These are phyloP conservation scores for Monoplex corrugatus DNA, from an alignment of 2,888 invertebrate species.

Conservation along the genomic window DNA sequence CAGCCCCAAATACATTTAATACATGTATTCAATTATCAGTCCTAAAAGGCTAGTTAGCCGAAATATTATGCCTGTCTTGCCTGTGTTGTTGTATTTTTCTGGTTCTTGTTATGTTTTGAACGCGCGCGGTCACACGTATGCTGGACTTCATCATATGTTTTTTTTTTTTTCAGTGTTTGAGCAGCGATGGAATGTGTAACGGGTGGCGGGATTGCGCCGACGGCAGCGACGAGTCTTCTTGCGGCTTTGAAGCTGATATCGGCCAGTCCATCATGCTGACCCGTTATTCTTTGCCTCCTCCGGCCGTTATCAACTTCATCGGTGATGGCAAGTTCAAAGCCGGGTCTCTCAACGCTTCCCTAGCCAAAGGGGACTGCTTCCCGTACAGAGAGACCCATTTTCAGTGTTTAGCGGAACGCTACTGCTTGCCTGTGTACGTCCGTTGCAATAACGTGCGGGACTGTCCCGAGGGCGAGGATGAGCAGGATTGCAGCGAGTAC, in stretches of 20 bases:
- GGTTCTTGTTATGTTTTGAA: too few species aligned
- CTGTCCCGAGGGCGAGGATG: conserved; percentile 49
- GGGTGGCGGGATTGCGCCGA: neutral
- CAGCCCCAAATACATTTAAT: too few species aligned
- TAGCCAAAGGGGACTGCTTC: neutral
- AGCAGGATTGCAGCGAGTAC: neutral
- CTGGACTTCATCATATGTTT: too few species aligned
- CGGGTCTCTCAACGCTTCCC: neutral
- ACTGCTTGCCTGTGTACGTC: conserved; percentile 42
- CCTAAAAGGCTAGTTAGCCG: too few species aligned
- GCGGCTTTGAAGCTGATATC: too few species aligned
- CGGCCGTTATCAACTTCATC: neutral
- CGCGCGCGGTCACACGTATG: too few species aligned
- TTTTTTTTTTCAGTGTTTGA: neutral
- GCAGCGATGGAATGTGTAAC: neutral
- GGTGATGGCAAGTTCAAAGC: neutral
- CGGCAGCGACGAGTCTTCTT: conserved; percentile 22
- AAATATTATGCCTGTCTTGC: too few species aligned
- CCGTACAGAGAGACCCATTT: conserved; percentile 40
- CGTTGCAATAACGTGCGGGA: conserved; percentile 28
- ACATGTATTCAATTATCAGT: too few species aligned
- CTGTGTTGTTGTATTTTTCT: too few species aligned
- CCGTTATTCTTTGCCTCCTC: neutral
- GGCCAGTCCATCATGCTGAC: neutral
- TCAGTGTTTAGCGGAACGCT: conserved; percentile 27